Evolutionary conservation across 2,797 vertebrate species (phyloP), one percentile per base, ranked within the genome.

Genomic region (Clarias platycephalus): DNA sequence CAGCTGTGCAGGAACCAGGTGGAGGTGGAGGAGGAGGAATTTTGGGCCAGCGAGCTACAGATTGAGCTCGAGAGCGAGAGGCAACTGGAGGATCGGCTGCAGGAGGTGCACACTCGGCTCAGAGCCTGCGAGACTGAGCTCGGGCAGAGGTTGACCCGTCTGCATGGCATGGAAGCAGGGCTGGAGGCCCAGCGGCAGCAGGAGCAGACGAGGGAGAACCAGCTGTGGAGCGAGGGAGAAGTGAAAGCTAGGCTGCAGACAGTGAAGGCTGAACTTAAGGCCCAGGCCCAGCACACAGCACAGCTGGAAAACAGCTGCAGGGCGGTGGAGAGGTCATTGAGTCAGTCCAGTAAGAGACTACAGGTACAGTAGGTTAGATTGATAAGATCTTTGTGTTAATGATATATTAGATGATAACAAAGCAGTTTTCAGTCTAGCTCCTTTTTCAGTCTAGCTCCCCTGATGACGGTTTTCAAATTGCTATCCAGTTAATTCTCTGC

Each of bases 21-120:
- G 53, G 98, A 99, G 93, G 98, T 99, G 6, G 97, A 98, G 88
- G 98, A 99, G 88, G 97, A 99, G 86, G 98, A 99, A 88, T 99
- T 99, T 91, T 99, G 98, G 98, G 96, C 97, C 86, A 98, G 97
- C 0, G 98, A 99, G 91, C 93, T 99, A 57, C 97, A 99, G 93
- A 99, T 99, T 0, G 98, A 99, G 83, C 92, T 96, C 16, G 98
- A 99, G 85, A 99, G 98, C 0, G 98, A 99, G 82, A 95, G 97
- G 66, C 98, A 99, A 92, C 94, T 99, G 90, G 96, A 97, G 90
- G 97, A 99, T 26, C 94, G 97, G 88, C 95, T 99, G 66, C 95
- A 96, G 89, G 98, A 99, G 92, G 95, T 99, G 70, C 90, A 87
- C 55, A 94, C 95, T 86, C 94, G 96, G 68, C 93, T 99, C 88